Evolutionary conservation across 2,797 vertebrate species (phyloP), one percentile per base, ranked within the genome.

Genomic region (Sarcophilus harrisii): DNA sequence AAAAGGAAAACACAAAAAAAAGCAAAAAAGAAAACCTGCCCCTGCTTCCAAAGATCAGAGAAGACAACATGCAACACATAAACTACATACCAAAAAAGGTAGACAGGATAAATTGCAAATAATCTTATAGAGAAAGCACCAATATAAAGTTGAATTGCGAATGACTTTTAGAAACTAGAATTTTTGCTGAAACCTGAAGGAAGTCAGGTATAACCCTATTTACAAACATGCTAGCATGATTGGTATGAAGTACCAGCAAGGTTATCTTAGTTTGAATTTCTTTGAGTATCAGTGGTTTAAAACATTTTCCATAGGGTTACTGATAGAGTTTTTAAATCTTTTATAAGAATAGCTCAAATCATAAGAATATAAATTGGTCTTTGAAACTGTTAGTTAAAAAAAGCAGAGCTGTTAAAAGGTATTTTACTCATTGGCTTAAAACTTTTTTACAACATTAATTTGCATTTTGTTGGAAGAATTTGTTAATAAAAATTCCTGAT

Each of bases 371-470:
- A 45, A 66, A 92, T 73, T 58, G 38, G 38, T 90, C 66, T 95
- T 52, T 1, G 90, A 57, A 66, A 38, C 14, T 38, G 4, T 2
- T 21, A 21, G 54, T 57, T 38, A 38, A 38, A 73, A 73, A 73
- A 38, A 38, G 13, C 14, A 38, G n/a, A n/a, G 18, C 62, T 30
- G 73, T 73, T 73, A 89, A 81, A 94, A 95, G 90, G 91, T 73
- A 27, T 27, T 9, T 93, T 30, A 59, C n/a, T 28, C 1, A 58
- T 59, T 38, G 66, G 54, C 73, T 94, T 96, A 93, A 94, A 93
- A 73, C 58, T 62, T 52, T 13, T 55, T 81, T 38, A 38, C 5
- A 0, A 4, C 57, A 81, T 73, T 73, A 91, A 73, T 95, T 60
- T 58, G 11, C 32, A 60, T 93, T 92, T 5, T 45, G 6, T 81